Evolutionary conservation across 2,888 invertebrate species (phyloP).

Genomic region (Napeogenes inachia): DNA sequence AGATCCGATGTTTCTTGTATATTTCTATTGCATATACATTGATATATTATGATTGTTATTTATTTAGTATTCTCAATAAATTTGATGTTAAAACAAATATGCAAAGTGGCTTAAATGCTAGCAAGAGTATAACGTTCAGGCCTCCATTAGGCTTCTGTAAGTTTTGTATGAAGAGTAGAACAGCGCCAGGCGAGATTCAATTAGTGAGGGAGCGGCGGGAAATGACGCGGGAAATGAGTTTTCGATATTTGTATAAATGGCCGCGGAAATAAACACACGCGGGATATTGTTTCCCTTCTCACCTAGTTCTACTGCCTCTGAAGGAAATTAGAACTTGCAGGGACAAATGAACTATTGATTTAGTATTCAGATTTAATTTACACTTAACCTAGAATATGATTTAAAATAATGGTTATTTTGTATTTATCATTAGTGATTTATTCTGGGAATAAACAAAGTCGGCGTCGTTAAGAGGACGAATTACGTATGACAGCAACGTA

Average conservation of each 20-base stretch:
- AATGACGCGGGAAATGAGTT: constrained; percentile 70
- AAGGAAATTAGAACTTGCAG: constrained; percentile 36
- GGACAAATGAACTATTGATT: constrained; percentile 1
- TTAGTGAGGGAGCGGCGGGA: constrained; percentile 47
- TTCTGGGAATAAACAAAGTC: constrained; percentile 20
- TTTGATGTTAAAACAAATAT: neutral
- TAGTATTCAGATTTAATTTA: neutral
- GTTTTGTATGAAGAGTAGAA: constrained; percentile 13
- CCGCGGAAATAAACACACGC: constrained; percentile 67
- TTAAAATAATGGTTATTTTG: too few species aligned
- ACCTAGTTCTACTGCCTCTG: constrained; percentile 31
- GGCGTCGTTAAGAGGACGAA: constrained; percentile 45
- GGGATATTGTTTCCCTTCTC: constrained; percentile 67
- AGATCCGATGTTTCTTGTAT: constrained; percentile 64
- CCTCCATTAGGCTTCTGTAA: constrained; percentile 1
- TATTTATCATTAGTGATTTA: too few species aligned
- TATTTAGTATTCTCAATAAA: too few species aligned
- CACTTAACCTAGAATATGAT: neutral
- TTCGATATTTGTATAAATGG: constrained; percentile 70
- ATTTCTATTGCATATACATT: constrained; percentile 22
- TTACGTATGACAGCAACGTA: constrained; percentile 63
- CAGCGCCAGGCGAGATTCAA: constrained; percentile 36
- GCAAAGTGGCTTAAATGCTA: neutral
- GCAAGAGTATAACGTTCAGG: neutral
- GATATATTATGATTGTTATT: constrained; percentile 1